These are phyloP conservation scores for Pao palembangensis DNA, from an alignment of 2,113 vertebrate genomes.

Conservation along the genomic window DNA sequence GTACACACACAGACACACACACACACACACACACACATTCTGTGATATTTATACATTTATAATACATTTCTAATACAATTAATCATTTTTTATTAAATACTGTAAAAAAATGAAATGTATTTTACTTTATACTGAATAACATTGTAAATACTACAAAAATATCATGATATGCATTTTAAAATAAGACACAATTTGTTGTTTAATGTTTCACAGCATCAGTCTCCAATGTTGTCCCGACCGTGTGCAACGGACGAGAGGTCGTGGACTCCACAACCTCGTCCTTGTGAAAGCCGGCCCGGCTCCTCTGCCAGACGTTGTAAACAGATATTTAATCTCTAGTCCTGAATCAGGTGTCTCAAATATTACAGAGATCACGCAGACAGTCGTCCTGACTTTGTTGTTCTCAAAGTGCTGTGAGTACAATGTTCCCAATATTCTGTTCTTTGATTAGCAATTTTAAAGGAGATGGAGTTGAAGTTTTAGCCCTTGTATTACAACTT, in stretches of 20 bases:
- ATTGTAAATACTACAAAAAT: no score
- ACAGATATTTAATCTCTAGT: conserved; percentile 72
- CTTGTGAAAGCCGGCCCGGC: conserved; percentile 79
- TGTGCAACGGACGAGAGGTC: conserved; percentile 94
- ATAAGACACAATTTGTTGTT: not conserved
- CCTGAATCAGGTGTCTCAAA: conserved; percentile 73
- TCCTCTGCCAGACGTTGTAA: conserved; percentile 60
- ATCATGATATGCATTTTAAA: no score
- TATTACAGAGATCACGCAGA: conserved; percentile 68
- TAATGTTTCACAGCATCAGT: conserved; percentile 76
- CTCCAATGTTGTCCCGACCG: conserved; percentile 86
- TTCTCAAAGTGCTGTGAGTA: conserved; percentile 79
- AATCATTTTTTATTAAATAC: no score
- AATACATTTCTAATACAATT: not conserved
- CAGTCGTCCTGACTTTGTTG: conserved; percentile 70
- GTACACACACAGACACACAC: no score
- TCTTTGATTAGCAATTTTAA: conserved; percentile 70
- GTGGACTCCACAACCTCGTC: conserved; percentile 97
- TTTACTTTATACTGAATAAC: not conserved
- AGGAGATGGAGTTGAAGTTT: conserved; percentile 65
- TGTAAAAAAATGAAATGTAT: no score
- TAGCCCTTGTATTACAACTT: conserved; percentile 72
- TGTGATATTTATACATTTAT: no score
- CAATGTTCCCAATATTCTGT: conserved; percentile 71
- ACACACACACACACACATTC: not conserved